Conservation (phyloP, 2,888 invertebrate species). For the Xylocampa areola region DNA sequence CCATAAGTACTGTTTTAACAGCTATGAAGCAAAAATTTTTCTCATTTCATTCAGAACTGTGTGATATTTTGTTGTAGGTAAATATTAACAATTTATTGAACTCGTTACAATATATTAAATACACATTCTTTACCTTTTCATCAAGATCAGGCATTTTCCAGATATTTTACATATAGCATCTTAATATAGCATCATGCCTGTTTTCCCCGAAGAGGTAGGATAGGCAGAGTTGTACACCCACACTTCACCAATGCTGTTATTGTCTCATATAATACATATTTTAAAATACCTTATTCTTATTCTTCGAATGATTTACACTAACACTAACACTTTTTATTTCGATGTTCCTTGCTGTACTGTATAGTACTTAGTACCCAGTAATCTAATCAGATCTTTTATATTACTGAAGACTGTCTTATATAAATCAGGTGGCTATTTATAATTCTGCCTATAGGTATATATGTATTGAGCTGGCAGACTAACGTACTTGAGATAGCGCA, state of each 20-base stretch:
- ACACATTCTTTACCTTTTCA: background rate
- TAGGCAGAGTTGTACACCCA: too few species aligned
- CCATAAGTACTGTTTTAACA: conserved; percentile 18
- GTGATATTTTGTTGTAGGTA: background rate
- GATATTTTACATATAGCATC: background rate
- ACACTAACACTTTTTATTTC: too few species aligned
- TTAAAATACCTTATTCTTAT: too few species aligned
- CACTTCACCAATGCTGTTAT: too few species aligned
- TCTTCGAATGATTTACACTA: too few species aligned
- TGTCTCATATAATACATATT: too few species aligned
- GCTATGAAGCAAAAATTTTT: conserved; percentile 30
- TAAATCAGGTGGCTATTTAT: conserved; percentile 34
- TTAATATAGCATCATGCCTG: background rate
- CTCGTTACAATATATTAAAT: conserved; percentile 4
- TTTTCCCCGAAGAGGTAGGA: too few species aligned
- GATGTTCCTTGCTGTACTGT: too few species aligned
- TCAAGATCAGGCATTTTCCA: background rate
- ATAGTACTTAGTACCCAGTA: background rate
- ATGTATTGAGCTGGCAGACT: conserved; percentile 46
- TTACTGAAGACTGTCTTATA: conserved; percentile 22
- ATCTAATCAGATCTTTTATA: conserved; percentile 5
- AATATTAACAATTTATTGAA: conserved; percentile 11
- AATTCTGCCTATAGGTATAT: conserved; percentile 27
- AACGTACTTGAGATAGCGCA: conserved; percentile 59
- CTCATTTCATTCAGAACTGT: conserved; percentile 16